Evolutionary conservation across 2,113 vertebrate species (phyloP).

Genomic region (Hyaena hyaena): DNA sequence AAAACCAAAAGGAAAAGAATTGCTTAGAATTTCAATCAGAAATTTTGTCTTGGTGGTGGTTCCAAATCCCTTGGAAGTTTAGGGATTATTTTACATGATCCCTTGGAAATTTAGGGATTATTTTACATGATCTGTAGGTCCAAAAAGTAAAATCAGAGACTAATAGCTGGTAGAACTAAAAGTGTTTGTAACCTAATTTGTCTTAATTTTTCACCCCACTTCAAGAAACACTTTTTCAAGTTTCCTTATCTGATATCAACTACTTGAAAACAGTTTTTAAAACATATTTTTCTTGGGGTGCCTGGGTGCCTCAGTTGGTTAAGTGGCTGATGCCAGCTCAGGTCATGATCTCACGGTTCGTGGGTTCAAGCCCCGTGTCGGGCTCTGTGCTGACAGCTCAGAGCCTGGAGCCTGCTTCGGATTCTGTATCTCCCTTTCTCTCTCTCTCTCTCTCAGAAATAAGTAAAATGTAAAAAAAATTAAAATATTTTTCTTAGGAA

Average conservation of each 20-base stretch:
- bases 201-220: neutral
- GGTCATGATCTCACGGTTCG: too few relatives aligned
- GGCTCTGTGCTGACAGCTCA: too few relatives aligned
- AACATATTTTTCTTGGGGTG: neutral
- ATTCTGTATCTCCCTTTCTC: too few relatives aligned
- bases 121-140: neutral
- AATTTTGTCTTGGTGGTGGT: neutral
- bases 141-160: neutral
- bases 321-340: too few relatives aligned
- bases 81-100: neutral
- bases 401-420: too few relatives aligned
- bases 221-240: neutral
- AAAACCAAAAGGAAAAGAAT: neutral
- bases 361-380: too few relatives aligned
- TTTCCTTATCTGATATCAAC: neutral
- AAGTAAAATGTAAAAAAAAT: too few relatives aligned
- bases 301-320: too few relatives aligned
- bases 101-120: neutral
- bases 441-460: too few relatives aligned
- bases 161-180: neutral
- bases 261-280: conserved; percentile 6
- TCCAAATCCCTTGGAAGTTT: neutral
- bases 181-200: neutral
- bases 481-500: neutral
- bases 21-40: neutral